Conservation (phyloP, 2,888 invertebrate species). For the Aproaerema taeniolella region DNA sequence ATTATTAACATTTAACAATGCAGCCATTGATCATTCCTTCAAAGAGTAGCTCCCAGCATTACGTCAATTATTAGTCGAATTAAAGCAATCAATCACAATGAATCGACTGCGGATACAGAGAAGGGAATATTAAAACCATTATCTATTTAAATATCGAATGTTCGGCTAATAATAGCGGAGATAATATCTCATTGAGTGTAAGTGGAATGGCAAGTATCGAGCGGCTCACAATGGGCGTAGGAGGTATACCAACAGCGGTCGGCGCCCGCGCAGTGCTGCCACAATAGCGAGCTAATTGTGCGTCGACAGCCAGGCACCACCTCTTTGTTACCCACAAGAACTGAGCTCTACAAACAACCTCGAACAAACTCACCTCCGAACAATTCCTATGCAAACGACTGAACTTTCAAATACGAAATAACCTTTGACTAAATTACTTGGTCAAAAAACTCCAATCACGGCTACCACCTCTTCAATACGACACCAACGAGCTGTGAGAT, state of each 20-base stretch:
- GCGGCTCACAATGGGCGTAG: constrained; percentile 66
- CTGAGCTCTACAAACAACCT: constrained; percentile 26
- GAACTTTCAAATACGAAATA: too few relatives aligned
- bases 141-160: constrained; percentile 51
- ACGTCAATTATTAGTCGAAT: constrained; percentile 40
- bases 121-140: constrained; percentile 50
- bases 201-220: constrained; percentile 54
- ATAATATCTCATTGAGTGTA: constrained; percentile 62
- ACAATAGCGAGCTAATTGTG: constrained; percentile 72
- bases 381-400: constrained; percentile 41
- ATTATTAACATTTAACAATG: constrained; percentile 10
- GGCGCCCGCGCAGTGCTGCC: constrained; percentile 47
- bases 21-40: constrained; percentile 25
- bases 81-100: constrained; percentile 54
- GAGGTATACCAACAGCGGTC: constrained; percentile 57
- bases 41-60: constrained; percentile 37
- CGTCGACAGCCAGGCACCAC: constrained; percentile 62
- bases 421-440: constrained; percentile 24
- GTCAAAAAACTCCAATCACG: constrained; percentile 35
- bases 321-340: constrained; percentile 38
- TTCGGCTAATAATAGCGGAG: constrained; percentile 52
- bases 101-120: constrained; percentile 35
- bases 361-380: too few relatives aligned
- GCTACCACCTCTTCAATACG: constrained; percentile 39
- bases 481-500: constrained; percentile 67